These are phyloP conservation scores for Sceliomorpha sp. DNA, from an alignment of 2,888 invertebrate species.

Conservation along the genomic window DNA sequence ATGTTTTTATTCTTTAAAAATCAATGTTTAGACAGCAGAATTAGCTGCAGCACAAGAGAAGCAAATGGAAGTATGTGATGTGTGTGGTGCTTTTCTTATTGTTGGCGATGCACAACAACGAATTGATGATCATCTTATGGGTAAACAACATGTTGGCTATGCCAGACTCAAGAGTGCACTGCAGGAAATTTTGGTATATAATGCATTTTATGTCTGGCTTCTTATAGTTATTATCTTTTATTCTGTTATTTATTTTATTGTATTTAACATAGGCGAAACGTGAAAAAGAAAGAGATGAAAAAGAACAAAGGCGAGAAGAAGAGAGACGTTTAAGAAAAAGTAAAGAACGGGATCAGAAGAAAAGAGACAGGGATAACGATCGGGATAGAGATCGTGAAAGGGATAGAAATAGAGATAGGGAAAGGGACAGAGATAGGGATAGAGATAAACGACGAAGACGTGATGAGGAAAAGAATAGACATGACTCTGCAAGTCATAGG, in stretches of 20 bases:
- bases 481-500: slow-evolving; percentile 72
- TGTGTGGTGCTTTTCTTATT: slow-evolving; percentile 99
- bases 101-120: slow-evolving; percentile 99
- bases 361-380: slow-evolving; percentile 66
- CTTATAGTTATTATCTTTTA: too few species aligned
- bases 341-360: slow-evolving; percentile 73
- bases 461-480: slow-evolving; percentile 75
- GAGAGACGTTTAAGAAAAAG: slow-evolving; percentile 80
- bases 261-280: slow-evolving; percentile 80
- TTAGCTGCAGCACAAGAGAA: slow-evolving; percentile 95
- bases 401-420: slow-evolving; percentile 76
- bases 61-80: slow-evolving; percentile 99
- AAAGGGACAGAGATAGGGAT: slow-evolving; percentile 66
- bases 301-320: slow-evolving; percentile 81
- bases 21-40: slow-evolving; percentile 84
- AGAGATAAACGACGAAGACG: slow-evolving; percentile 74
- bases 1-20: too few species aligned
- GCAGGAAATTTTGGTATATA: slow-evolving; percentile 82
- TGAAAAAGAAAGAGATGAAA: slow-evolving; percentile 81
- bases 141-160: slow-evolving; percentile 98
- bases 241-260: slow-evolving; percentile 6
- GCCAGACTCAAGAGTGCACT: slow-evolving; percentile 83
- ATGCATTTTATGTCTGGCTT: too few species aligned
- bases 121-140: slow-evolving; percentile 98
- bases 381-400: slow-evolving; percentile 61